Evolutionary conservation across 2,797 vertebrate species (phyloP), one percentile per base, ranked within the genome.

Genomic region (Oreortyx pictus): DNA sequence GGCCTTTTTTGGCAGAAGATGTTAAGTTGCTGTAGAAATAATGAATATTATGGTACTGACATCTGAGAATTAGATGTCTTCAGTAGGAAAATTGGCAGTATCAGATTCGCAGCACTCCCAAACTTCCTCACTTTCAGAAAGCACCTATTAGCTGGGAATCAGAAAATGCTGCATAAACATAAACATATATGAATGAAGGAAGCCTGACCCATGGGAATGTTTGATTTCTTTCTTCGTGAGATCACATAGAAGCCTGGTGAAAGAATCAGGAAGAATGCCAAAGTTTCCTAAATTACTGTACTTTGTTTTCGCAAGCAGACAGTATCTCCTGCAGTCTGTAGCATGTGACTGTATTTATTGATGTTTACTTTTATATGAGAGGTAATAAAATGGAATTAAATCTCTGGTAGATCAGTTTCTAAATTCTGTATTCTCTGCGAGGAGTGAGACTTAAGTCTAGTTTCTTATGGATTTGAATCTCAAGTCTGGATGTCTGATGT

Each of bases 121-220:
- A 81, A 75, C 62, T 92, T 86, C 73, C 76, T 85, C 0, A 2
- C 62, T 87, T 92, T 78, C 66, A 23, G 9, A 47, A 35, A 70
- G 14, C 17, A 78, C 59, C 82, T 92, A 87, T 72, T 66, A 78
- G 59, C 70, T 89, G 89, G 41, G 66, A 92, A 60, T 88, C 79
- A 50, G 50, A 91, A 66, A 75, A 71, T 33, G 11, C 70, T 88
- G 43, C 47, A n/a, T 91, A 88, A 94, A 92, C 52, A 89, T 60
- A 79, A 94, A 73, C 46, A 70, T 56, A 20, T 68, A 82, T 29
- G 70, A 24, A 60, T 68, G 77, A 78, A 90, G 93, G 90, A 95
- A 90, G 72, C 37, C 49, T 81, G 82, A 73, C 85, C 87, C 87
- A 88, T 86, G 89, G 82, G 88, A 93, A 89, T 88, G 70, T 92